A percentile compares a stretch with the other conserved stretches of the same genome.
phyloP scores from a whole-genome alignment of 2,113 vertebrate species.

The Microcebus tavaratra region DNA sequence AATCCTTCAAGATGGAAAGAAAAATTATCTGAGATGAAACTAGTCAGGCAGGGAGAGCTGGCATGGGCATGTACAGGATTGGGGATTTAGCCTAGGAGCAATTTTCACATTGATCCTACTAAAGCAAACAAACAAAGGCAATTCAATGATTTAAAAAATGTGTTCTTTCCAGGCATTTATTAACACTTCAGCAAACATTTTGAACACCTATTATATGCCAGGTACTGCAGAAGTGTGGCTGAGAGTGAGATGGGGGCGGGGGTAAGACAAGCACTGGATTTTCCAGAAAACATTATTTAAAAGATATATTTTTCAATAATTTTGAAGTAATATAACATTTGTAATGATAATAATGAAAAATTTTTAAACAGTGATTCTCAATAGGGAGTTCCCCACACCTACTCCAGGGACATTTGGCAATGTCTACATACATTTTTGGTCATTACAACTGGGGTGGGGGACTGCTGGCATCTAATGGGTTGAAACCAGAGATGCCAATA shows the following conservation, averaged over 20 bases:
- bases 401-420: not conserved
- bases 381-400: not conserved
- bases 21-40: conserved; percentile 4
- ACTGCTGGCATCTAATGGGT: not conserved
- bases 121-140: not conserved
- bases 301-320: not conserved
- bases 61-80: not conserved
- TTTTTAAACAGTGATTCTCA: not conserved
- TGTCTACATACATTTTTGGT: not conserved
- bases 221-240: not conserved
- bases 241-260: too few relatives aligned
- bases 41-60: not conserved
- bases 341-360: not conserved
- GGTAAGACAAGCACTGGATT: not conserved
- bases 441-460: not conserved
- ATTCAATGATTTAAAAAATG: not conserved
- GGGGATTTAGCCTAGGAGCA: not conserved
- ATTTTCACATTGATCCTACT: not conserved
- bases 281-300: not conserved
- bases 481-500: not conserved
- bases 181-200: not conserved
- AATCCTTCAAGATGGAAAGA: not conserved
- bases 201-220: not conserved
- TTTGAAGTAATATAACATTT: not conserved
- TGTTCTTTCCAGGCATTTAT: not conserved